Base-by-base conservation (phyloP, 2,113 vertebrate species). In the Aix galericulata region DNA sequence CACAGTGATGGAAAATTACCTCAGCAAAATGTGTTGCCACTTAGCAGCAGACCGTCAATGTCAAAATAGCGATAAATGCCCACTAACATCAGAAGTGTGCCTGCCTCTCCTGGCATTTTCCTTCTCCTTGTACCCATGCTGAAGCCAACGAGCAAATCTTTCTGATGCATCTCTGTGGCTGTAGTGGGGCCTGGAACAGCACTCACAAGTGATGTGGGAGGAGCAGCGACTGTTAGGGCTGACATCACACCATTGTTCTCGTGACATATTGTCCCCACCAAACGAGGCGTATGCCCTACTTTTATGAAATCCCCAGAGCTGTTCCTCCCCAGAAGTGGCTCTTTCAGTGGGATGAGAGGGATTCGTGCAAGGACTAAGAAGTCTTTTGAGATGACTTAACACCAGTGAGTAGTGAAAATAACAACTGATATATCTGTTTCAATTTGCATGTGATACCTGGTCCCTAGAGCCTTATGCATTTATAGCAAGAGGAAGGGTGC, bases 31-130 rank as follows among this genome's bases (percentile, higher is more conserved):
- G 27, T 82, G 42, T 56, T 95, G 56, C 67, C 86, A 60, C 50
- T 36, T 82, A 91, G 59, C 85, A 96, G 86, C 55, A 50, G 82
- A 62, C 62, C 42, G 56, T 23, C 69, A 79, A 29, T 93, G 74
- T 86, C 89, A 71, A 56, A 69, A 73, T 13, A 86, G 68, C 93
- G 40, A 64, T 91, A 63, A 11, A 9, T 89, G 46, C 53, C 91
- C 67, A 6, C 89, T 60, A 29, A 52, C 21, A 67, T 53, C 38
- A 91, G 32, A 55, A 52, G 44, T 1, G 0, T 27, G 50, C 48
- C 94, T 5, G 1, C 62, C 76, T 75, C 62, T 94, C 66, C 17
- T 2, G 2, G n/a, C 1, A 0, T 55, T 87, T 25, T 58, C 62
- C 55, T 68, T 48, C 59, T 68, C 56, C 32, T 60, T 40, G 11